Base-by-base conservation (phyloP, 2,888 invertebrate species). In the Oasisia sp. region DNA sequence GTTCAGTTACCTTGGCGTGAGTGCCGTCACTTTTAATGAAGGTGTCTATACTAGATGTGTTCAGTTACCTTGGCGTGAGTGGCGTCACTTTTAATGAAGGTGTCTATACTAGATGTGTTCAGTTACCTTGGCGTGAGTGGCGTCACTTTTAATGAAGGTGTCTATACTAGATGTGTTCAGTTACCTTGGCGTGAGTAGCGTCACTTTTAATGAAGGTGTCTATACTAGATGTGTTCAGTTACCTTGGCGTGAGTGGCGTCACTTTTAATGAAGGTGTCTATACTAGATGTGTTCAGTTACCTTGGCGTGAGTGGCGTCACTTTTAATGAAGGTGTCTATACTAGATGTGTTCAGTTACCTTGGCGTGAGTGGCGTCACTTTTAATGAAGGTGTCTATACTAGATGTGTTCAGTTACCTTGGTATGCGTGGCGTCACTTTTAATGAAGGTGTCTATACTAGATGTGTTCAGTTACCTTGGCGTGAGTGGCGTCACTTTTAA, bases 341-440 rank as follows among this genome's bases (percentile, higher is more conserved):
- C 99, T 98, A n/a, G n/a, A n/a, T n/a, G n/a, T 9, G 9, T 90
- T 12, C 56, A 92, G 58, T 38, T 50, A 94, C 96, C 95, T 96
- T 96, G 92, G 99, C 99, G 95, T 98, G 98, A 45, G 97, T 97
- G 44, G 98, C 98, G 93, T 98, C 98, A 58, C 98, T 97, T 95
- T 98, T 98, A 94, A 99, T 97, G 94, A 99, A 97, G 0, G 97
- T 97, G 96, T 98, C 98, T 95, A 99, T 98, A 2, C 99, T 98
- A n/a, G n/a, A n/a, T n/a, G n/a, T 9, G 9, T 90, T 12, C 56
- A 92, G 58, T 38, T 50, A 94, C 96, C 95, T 96, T 96, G 92
- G 99, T 99, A 95, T 98, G 98, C 44, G 97, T 97, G 44, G 98
- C 98, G 93, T 98, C 98, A 58, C 98, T 97, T 95, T 98, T 98